A percentile compares a stretch with the other conserved stretches of the same genome.
These are phyloP conservation scores for Teleogryllus occipitalis DNA, from an alignment of 1,140 invertebrate genomes.

Conservation along the genomic window DNA sequence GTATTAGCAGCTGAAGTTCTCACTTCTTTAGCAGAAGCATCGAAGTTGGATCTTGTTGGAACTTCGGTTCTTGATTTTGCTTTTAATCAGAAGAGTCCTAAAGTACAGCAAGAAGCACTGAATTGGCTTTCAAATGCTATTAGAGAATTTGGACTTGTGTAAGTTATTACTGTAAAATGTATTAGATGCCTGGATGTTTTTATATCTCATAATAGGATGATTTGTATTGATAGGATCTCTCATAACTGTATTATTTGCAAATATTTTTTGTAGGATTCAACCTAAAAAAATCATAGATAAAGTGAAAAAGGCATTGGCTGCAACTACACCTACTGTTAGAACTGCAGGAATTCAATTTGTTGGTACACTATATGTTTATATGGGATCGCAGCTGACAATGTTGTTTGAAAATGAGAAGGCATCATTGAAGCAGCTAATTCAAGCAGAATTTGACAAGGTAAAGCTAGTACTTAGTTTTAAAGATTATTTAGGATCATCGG, in stretches of 20 bases:
- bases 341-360: constrained; percentile 59
- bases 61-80: constrained; percentile 61
- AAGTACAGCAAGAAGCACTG: constrained; percentile 78
- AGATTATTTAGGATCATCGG: no score
- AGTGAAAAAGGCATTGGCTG: constrained; percentile 72
- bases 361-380: constrained; percentile 69
- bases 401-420: constrained; percentile 85
- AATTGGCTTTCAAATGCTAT: constrained; percentile 69
- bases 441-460: constrained; percentile 77
- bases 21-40: constrained; percentile 66
- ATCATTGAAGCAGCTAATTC: constrained; percentile 74
- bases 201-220: constrained; percentile 23
- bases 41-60: constrained; percentile 64
- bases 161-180: constrained; percentile 31
- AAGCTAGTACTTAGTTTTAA: neutral
- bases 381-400: constrained; percentile 62
- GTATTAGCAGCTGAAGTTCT: constrained; percentile 58
- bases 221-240: neutral
- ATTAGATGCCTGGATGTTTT: constrained; percentile 6
- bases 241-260: neutral
- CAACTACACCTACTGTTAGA: constrained; percentile 75
- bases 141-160: constrained; percentile 76
- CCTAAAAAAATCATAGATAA: constrained; percentile 70
- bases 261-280: constrained; percentile 38
- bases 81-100: constrained; percentile 83